phyloP scores from a whole-genome alignment of 2,113 vertebrate genomes.

The Elephantulus edwardii region DNA sequence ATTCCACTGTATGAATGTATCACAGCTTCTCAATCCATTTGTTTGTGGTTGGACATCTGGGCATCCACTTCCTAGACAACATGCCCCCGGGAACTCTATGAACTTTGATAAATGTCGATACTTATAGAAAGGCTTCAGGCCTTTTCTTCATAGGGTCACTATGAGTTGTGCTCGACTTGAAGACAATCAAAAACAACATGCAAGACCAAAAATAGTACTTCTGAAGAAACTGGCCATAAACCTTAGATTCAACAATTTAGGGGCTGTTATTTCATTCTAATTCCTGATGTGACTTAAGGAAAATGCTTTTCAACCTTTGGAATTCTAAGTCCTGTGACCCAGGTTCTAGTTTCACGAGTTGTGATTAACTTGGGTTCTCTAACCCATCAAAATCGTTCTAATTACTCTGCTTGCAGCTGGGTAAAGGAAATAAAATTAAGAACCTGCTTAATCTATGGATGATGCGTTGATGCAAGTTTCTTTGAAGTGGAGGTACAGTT shows the following conservation, averaged over 20 bases:
- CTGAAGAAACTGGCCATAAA: background rate
- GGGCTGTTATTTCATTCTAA: background rate
- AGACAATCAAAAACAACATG: no score
- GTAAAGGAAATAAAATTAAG: background rate
- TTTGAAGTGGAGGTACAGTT: background rate
- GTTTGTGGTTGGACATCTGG: no score
- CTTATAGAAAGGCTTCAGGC: no score
- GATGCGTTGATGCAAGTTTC: background rate
- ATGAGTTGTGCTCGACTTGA: no score
- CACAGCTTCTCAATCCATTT: no score
- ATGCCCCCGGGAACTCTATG: no score
- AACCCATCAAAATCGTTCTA: conserved; percentile 31
- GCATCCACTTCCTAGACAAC: no score
- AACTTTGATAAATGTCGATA: no score
- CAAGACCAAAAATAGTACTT: no score
- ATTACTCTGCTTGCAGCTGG: background rate
- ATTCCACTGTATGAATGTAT: no score
- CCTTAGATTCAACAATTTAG: background rate
- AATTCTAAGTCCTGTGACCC: background rate
- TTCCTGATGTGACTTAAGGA: background rate
- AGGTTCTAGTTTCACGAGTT: background rate
- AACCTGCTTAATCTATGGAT: background rate
- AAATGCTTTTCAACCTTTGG: background rate
- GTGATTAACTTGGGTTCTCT: background rate
- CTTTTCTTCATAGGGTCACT: no score